These are phyloP conservation scores for Drosophila aldrichi DNA, from an alignment of 2,888 invertebrate species.

Conservation along the genomic window DNA sequence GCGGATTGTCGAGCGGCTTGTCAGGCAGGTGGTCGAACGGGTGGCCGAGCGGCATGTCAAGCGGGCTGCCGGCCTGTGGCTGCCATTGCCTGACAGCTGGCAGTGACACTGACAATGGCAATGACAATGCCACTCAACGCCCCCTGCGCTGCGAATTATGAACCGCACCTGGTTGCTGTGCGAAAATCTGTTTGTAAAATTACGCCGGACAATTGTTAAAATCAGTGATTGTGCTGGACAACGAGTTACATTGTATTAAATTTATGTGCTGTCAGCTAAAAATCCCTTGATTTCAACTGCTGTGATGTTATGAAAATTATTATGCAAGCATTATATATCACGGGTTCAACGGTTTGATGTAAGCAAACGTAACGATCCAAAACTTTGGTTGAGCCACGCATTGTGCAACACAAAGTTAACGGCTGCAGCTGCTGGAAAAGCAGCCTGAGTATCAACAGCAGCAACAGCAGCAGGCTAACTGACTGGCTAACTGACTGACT, in stretches of 20 bases:
- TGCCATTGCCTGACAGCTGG: slow-evolving; percentile 51
- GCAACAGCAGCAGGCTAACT: background rate
- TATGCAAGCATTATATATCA: slow-evolving; percentile 19
- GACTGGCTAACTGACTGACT: background rate
- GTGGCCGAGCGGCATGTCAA: slow-evolving; percentile 27
- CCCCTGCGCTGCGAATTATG: slow-evolving; percentile 42
- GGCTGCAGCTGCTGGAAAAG: slow-evolving; percentile 19
- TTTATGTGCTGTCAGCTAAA: slow-evolving; percentile 2
- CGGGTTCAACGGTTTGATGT: background rate
- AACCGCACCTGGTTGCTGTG: slow-evolving; percentile 23
- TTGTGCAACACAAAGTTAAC: slow-evolving; percentile 55
- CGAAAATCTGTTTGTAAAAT: slow-evolving; percentile 46
- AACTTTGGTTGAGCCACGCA: slow-evolving; percentile 18
- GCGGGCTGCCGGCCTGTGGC: slow-evolving; percentile 14
- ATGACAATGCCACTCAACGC: slow-evolving; percentile 54
- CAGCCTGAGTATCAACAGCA: slow-evolving; percentile 5
- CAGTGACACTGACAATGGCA: slow-evolving; percentile 67
- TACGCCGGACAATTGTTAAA: slow-evolving; percentile 61
- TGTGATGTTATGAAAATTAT: slow-evolving; percentile 42
- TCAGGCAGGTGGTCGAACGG: slow-evolving; percentile 1
- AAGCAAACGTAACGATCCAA: background rate
- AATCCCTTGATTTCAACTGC: slow-evolving; percentile 24
- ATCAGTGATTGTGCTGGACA: background rate
- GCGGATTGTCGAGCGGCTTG: slow-evolving; percentile 30
- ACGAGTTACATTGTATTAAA: slow-evolving; percentile 3